These are phyloP conservation scores for Murina feae DNA, from an alignment of 2,113 vertebrate species.

Conservation along the genomic window DNA sequence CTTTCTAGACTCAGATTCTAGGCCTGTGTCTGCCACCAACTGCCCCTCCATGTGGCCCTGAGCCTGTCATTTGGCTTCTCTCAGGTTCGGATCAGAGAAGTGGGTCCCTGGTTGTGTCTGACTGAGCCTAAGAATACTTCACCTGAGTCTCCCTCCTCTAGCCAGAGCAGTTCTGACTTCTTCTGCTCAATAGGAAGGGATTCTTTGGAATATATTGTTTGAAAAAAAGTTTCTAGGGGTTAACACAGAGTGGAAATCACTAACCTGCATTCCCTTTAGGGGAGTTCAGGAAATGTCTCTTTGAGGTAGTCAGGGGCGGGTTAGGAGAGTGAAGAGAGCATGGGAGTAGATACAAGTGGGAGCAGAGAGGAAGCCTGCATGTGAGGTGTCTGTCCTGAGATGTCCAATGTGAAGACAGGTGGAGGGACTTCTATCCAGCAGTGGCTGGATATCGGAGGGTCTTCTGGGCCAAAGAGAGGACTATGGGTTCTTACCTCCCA, in stretches of 20 bases:
- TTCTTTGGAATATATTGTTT: not conserved
- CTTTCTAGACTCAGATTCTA: not conserved
- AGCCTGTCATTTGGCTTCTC: not conserved
- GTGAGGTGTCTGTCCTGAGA: not conserved
- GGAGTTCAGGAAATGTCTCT: not conserved
- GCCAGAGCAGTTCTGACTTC: not conserved
- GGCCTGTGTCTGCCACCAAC: not conserved
- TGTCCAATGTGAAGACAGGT: fast-evolving
- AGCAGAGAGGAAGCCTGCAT: not conserved
- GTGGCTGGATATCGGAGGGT: not conserved
- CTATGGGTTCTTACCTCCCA: not conserved
- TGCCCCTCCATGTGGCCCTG: fast-evolving
- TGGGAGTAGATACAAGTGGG: fast-evolving
- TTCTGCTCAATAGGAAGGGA: not conserved
- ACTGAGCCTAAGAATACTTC: not conserved
- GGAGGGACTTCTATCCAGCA: not conserved
- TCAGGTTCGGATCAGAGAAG: not conserved
- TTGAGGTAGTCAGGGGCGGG: not conserved
- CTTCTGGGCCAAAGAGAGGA: not conserved
- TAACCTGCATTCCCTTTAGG: not conserved
- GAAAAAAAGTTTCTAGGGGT: not conserved
- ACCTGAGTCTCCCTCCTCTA: not conserved
- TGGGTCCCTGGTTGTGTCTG: not conserved
- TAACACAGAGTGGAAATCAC: not conserved
- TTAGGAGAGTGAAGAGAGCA: not conserved